Conservation (phyloP, 2,113 vertebrate species). For the Gymnocephalus cernua region DNA sequence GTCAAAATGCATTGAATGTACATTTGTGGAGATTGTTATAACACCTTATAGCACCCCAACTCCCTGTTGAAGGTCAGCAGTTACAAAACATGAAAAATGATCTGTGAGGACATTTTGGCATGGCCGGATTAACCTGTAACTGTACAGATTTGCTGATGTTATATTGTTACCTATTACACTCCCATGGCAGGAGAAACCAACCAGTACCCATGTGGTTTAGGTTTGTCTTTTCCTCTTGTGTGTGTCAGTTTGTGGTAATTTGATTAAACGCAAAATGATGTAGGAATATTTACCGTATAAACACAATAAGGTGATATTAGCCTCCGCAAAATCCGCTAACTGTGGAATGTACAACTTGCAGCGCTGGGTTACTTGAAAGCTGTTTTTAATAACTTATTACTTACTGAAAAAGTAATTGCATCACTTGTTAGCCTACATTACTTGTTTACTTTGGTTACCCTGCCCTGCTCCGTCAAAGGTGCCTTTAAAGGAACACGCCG, state of each 20-base stretch:
- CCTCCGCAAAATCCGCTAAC: neutral
- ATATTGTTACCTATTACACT: neutral
- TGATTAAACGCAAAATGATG: neutral
- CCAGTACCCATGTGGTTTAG: neutral
- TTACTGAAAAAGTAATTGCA: neutral
- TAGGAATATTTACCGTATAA: neutral
- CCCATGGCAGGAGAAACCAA: neutral
- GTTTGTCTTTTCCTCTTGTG: neutral
- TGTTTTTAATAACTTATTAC: neutral
- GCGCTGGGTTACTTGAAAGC: neutral
- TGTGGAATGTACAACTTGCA: neutral
- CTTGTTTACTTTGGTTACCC: neutral
- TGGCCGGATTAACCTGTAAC: neutral
- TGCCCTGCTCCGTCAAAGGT: neutral
- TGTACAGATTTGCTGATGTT: neutral
- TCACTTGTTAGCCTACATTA: neutral
- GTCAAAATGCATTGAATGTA: conserved; percentile 1
- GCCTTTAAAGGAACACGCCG: too few species aligned
- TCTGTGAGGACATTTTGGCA: neutral
- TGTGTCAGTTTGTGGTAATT: conserved; percentile 13
- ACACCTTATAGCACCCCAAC: neutral
- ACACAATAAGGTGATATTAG: neutral
- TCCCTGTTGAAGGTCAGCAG: neutral
- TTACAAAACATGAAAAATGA: neutral
- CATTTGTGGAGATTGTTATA: neutral